Base-by-base conservation (phyloP, 1,140 invertebrate species). In the Aleiodes sp. region DNA sequence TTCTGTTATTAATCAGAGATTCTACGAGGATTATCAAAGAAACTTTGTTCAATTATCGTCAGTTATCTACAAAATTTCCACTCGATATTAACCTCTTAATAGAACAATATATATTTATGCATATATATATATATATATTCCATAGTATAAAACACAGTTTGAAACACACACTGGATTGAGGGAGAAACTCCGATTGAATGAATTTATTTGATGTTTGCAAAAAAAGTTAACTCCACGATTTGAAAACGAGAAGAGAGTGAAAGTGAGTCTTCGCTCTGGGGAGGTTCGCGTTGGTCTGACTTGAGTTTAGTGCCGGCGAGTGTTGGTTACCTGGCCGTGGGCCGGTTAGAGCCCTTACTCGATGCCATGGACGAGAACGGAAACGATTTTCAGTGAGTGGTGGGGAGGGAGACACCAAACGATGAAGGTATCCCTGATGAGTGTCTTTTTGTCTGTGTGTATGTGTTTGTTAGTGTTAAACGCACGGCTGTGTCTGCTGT, bases 211-310 rank as follows among this genome's bases (percentile, higher is more conserved):
- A n/a, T n/a, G n/a, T n/a, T n/a, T n/a, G n/a, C n/a, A n/a, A n/a
- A n/a, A n/a, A n/a, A n/a, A n/a, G n/a, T n/a, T n/a, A n/a, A n/a
- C n/a, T n/a, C n/a, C n/a, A n/a, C n/a, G n/a, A n/a, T n/a, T n/a
- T n/a, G n/a, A n/a, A 66, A 65, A 41, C 31, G 61, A 71, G 71
- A 73, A 71, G 76, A 80, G 82, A 84, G 83, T 84, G 84, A 85
- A 85, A 86, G 84, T 86, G 81, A 86, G 83, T 84, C 77, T 77
- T 82, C 76, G 82, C 84, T 85, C 82, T 79, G 83, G 84, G 84
- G 83, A 84, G 79, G 84, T 84, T 84, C 84, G 84, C 82, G 81
- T 84, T 82, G 78, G 76, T 85, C 84, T 85, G 84, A 83, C 78
- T 79, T 75, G 76, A 80, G 81, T 80, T 81, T 82, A 79, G 76